Base-by-base conservation (phyloP, 2,888 invertebrate genomes). In the Chydorus sphaericus region DNA sequence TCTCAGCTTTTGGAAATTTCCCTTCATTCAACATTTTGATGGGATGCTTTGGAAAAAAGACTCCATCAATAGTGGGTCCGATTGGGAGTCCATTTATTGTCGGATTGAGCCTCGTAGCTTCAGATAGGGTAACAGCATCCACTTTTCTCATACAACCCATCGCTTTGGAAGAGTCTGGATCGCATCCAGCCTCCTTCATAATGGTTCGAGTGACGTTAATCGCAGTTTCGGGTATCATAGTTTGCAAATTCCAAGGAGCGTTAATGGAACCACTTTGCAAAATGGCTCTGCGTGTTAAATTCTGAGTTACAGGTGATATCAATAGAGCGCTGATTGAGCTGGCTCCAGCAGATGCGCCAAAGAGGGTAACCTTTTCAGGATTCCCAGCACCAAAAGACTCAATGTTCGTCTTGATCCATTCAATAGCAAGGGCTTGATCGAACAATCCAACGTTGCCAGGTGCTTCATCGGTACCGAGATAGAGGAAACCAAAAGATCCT, bases 311-410 rank as follows among this genome's bases (percentile, higher is more conserved):
- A 0, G 93, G 93, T n/a, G n/a, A n/a, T n/a, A n/a, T n/a, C n/a
- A n/a, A n/a, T n/a, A n/a, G n/a, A n/a, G n/a, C n/a, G n/a, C n/a
- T n/a, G n/a, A n/a, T n/a, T n/a, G n/a, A n/a, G n/a, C n/a, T n/a
- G n/a, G n/a, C 91, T 1, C 94, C 96, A 1, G 94, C 94, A 23
- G 91, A 91, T 71, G 96, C 94, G 1, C 94, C 96, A 67, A 96
- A 94, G 51, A 97, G 73, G 1, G 94, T 93, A 61, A 96, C 85
- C 63, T 87, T 77, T 54, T 83, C 86, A 10, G 91, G 90, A 70
- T 92, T 87, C n/a, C 91, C 92, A n/a, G n/a, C n/a, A 2, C 91
- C 91, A 66, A 93, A 91, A n/a, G 81, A 82, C 6, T 77, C 80
- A 4, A 91, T 90, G 68, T 96, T 93, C 61, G 89, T 85, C 69